A percentile compares a stretch with the other conserved stretches of the same genome.
These are phyloP conservation scores for Tachycineta bicolor DNA, from an alignment of 2,113 vertebrate species.

Conservation along the genomic window DNA sequence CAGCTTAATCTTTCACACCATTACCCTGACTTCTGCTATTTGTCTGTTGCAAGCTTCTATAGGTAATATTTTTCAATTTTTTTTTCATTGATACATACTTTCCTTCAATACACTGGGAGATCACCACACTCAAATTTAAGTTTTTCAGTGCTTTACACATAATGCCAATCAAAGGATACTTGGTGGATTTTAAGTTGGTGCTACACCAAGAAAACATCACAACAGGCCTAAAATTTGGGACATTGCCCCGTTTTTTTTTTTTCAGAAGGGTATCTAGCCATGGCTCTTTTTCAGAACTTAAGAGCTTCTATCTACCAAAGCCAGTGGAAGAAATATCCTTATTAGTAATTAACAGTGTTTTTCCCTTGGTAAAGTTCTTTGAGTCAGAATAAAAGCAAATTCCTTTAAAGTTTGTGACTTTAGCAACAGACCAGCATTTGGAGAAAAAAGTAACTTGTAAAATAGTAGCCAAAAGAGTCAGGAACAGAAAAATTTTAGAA, in stretches of 20 bases:
- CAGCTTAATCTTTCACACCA: background rate
- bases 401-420: background rate
- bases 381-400: background rate
- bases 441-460: background rate
- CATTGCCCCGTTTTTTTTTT: background rate
- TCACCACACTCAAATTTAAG: background rate
- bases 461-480: background rate
- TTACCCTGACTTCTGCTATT: background rate
- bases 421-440: background rate
- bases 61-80: background rate
- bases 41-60: background rate
- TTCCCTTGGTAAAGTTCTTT: background rate
- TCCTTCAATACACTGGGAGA: background rate
- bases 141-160: background rate
- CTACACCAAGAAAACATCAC: background rate
- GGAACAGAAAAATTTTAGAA: background rate
- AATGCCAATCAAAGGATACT: background rate
- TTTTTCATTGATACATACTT: background rate
- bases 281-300: background rate
- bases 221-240: background rate
- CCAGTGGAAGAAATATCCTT: background rate
- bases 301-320: background rate
- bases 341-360: background rate
- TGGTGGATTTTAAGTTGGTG: background rate
- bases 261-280: background rate